These are phyloP conservation scores for Intellagama lesueurii DNA, from an alignment of 2,797 vertebrate genomes.

Conservation along the genomic window DNA sequence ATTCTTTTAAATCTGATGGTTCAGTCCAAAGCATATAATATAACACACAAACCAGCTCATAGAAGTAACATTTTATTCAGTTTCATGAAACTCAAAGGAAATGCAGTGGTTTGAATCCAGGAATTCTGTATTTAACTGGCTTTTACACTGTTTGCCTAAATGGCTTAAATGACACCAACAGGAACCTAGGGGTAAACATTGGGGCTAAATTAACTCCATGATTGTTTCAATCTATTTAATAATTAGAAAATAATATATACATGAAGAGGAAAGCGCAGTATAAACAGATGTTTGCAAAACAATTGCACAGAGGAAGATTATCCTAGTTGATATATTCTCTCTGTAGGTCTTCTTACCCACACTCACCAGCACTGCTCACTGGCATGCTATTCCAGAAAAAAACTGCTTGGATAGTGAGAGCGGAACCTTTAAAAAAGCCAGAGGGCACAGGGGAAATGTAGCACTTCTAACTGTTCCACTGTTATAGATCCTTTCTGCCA, in stretches of 20 bases:
- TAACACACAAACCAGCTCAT: neutral
- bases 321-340: neutral
- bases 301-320: neutral
- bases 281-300: neutral
- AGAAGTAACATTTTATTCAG: neutral
- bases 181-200: neutral
- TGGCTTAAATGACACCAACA: neutral
- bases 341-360: neutral
- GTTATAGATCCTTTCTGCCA: neutral
- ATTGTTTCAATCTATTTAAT: neutral
- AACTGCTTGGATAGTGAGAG: neutral
- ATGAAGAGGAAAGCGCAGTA: neutral
- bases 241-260: conserved; percentile 1
- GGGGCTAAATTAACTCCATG: conserved; percentile 14
- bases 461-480: neutral
- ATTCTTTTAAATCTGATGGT: neutral
- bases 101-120: neutral
- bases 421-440: neutral
- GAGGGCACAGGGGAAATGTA: neutral
- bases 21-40: neutral
- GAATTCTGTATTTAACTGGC: neutral
- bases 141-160: neutral
- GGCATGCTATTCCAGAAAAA: neutral
- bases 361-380: too few relatives aligned
- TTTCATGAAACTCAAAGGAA: conserved; percentile 10